phyloP scores from a whole-genome alignment of 2,888 invertebrate genomes.

The Eremobia ochroleuca region DNA sequence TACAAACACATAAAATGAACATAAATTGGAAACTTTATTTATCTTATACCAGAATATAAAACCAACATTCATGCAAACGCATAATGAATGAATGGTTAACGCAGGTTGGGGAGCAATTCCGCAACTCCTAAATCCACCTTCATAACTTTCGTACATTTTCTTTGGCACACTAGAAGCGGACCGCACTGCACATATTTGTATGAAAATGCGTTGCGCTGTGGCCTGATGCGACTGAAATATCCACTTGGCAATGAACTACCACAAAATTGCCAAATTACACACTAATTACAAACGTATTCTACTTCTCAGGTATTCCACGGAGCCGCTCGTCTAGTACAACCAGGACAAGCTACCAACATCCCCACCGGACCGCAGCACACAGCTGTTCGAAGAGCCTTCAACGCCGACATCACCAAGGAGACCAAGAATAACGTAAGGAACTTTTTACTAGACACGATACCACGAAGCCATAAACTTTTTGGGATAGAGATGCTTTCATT shows the following conservation, averaged over 20 bases:
- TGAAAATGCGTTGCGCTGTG: neutral
- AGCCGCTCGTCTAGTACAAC: slow-evolving; percentile 91
- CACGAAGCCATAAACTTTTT: neutral
- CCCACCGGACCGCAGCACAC: slow-evolving; percentile 81
- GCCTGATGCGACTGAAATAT: neutral
- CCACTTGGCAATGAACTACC: neutral
- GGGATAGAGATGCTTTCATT: neutral
- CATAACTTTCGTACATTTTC: neutral
- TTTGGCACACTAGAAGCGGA: neutral
- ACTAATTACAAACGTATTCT: neutral
- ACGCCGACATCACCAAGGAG: slow-evolving; percentile 87
- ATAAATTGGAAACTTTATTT: neutral
- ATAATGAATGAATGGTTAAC: neutral
- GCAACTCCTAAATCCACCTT: neutral
- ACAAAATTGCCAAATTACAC: neutral
- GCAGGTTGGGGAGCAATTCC: neutral
- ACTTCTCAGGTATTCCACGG: slow-evolving; percentile 90
- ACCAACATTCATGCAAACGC: neutral
- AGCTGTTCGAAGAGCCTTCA: slow-evolving; percentile 86
- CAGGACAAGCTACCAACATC: slow-evolving; percentile 80
- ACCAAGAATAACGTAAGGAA: slow-evolving; percentile 85
- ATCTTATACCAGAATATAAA: neutral
- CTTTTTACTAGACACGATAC: neutral
- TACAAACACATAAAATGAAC: neutral
- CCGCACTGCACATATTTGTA: neutral